Evolutionary conservation across 2,888 invertebrate species (phyloP).

Genomic region (Diploptera punctata): DNA sequence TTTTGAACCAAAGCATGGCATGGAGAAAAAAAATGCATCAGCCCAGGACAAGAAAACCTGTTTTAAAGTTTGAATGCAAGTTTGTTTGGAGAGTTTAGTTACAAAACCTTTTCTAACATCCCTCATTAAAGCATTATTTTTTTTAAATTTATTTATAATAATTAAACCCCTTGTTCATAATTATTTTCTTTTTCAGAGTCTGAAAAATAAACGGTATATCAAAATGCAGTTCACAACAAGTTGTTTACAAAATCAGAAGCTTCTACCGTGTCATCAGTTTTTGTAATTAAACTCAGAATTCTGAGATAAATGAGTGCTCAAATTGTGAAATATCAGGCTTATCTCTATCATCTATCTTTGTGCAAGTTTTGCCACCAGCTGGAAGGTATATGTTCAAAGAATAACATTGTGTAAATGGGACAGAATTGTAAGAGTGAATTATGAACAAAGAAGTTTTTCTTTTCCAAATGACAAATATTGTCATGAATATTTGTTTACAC

Average conservation of each 20-base stretch:
- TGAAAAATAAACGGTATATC: conserved; percentile 1
- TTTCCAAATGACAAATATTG: too few species aligned
- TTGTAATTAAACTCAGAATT: conserved; percentile 7
- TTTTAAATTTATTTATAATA: too few species aligned
- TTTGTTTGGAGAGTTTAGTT: not conserved
- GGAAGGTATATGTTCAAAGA: too few species aligned
- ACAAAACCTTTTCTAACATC: not conserved
- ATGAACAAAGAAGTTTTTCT: too few species aligned
- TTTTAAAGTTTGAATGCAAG: not conserved
- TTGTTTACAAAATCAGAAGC: not conserved
- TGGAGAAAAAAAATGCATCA: not conserved
- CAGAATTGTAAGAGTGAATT: too few species aligned
- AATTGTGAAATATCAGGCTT: not conserved
- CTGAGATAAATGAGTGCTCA: not conserved
- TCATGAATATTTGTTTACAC: too few species aligned
- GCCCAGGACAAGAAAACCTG: not conserved
- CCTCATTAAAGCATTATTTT: too few species aligned
- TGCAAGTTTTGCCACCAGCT: not conserved
- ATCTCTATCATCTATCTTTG: too few species aligned
- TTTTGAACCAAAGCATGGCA: too few species aligned
- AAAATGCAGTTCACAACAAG: not conserved
- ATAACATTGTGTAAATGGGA: too few species aligned
- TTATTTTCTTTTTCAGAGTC: conserved; percentile 1
- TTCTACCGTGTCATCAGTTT: not conserved
- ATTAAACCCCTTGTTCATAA: not conserved